Evolutionary conservation across 2,113 vertebrate species (phyloP), one percentile per base, ranked within the genome.

Genomic region (Smithornis capensis): DNA sequence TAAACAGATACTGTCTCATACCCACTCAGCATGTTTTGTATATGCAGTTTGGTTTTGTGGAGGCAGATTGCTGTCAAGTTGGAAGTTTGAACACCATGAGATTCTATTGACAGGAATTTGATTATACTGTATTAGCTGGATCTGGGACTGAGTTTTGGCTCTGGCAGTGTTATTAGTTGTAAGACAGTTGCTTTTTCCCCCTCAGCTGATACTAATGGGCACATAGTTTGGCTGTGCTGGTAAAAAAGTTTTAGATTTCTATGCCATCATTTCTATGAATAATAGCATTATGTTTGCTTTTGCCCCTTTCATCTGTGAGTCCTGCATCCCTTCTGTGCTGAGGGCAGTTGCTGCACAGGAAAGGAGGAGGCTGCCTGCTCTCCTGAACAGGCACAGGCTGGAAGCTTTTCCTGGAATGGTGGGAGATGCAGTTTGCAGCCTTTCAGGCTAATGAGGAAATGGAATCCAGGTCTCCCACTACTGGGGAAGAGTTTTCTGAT

Each of bases 51-150:
- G 52, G 8, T 68, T 87, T 60, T 83, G 80, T 92, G 85, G 67
- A 86, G 84, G 76, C 64, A 93, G 78, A 86, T 83, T 75, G 79
- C 68, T 93, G 82, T 90, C 88, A 81, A 56, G 22, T 78, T n/a
- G 90, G 68, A 65, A 83, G 56, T 79, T 75, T 77, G 85, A 71
- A 7, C 44, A 75, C 52, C 70, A 7, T 59, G 65, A 69, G 55
- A 40, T 38, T 53, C 50, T 77, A 47, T 67, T 74, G 82, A 80
- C 63, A 90, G 47, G 38, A 80, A 31, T 74, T 77, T 83, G 85
- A 70, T 93, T 47, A 42, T 37, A 16, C 1, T 40, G 50, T 7
- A 25, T 70, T 59, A 67, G 33, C 47, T 88, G 67, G 35, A 62
- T 78, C 37, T 63, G 38, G 74, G 45, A 35, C 56, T 22, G 19